Evolutionary conservation across 2,888 invertebrate genomes (phyloP), one percentile per base, ranked within the genome.

Genomic region (Seladonia tumulorum): DNA sequence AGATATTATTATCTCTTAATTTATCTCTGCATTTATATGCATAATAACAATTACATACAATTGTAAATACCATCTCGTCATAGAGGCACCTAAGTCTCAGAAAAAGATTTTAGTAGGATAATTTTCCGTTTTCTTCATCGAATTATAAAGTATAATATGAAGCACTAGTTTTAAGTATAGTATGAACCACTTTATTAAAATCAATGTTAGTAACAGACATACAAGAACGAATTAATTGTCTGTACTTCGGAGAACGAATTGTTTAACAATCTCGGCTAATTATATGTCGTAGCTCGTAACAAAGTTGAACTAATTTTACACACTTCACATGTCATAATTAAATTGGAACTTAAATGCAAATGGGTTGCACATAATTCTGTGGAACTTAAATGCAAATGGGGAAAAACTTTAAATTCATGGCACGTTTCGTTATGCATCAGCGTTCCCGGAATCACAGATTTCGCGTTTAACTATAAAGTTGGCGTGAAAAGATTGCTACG

Each of bases 361-460:
- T 22, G 47, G 14, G 4, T n/a, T n/a, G n/a, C n/a, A n/a, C n/a
- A n/a, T n/a, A n/a, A 66, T 49, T 25, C 39, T 39, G 12, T 39
- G n/a, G 16, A 82, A 76, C 49, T 76, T 76, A 66, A 72, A 72
- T 81, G 5, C 5, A 3, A 76, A 74, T 22, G 47, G 14, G 4
- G 22, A 75, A 70, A 16, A 77, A 35, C 29, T 70, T 63, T 25
- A 63, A 83, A 45, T 35, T 39, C 42, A 85, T 83, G 76, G 79
- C 76, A 85, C 75, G 47, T 83, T 75, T 74, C n/a, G 29, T 78
- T 42, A 60, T 42, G 29, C 39, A 73, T 71, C 25, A 66, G 53
- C 45, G 47, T 75, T 57, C 29, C 39, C 1, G 12, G 57, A 76
- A 84, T 74, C 78, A 75, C 83, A 77, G 53, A 68, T 68, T 14